These are phyloP conservation scores for Caenorhabditis doughertyi DNA, from an alignment of 2,888 invertebrate genomes.

Conservation along the genomic window DNA sequence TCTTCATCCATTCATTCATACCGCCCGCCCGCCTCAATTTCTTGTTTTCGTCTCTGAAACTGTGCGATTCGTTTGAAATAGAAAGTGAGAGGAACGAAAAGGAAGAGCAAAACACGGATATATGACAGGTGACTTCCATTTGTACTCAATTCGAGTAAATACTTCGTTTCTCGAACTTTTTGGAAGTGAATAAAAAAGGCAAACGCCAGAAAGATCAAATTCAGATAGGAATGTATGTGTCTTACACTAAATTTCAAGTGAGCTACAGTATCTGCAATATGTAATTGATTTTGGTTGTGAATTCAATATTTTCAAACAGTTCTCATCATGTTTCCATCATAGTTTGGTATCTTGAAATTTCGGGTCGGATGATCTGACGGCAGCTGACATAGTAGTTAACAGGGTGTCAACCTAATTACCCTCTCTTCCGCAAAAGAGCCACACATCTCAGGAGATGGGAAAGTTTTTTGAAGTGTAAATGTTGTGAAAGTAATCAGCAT, in stretches of 20 bases:
- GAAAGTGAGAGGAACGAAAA: not conserved
- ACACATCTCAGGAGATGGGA: not conserved
- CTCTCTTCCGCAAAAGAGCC: not conserved
- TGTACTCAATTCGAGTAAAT: not conserved
- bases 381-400: conserved; percentile 53
- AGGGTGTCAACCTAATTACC: conserved; percentile 55
- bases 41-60: conserved; percentile 57
- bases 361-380: conserved; percentile 24
- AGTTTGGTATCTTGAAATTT: conserved; percentile 3
- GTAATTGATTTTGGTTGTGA: too few species aligned
- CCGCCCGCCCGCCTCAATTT: not conserved
- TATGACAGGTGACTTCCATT: conserved; percentile 22
- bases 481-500: not conserved
- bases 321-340: not conserved
- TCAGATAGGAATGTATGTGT: not conserved
- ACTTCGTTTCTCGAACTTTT: not conserved
- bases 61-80: conserved; percentile 44
- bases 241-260: too few species aligned
- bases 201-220: not conserved
- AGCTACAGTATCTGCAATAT: too few species aligned
- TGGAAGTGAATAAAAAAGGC: not conserved
- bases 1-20: conserved; percentile 24
- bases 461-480: not conserved
- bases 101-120: conserved; percentile 8
- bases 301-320: too few species aligned